Base-by-base conservation (phyloP, 2,113 vertebrate genomes). In the Eurystomus gularis region DNA sequence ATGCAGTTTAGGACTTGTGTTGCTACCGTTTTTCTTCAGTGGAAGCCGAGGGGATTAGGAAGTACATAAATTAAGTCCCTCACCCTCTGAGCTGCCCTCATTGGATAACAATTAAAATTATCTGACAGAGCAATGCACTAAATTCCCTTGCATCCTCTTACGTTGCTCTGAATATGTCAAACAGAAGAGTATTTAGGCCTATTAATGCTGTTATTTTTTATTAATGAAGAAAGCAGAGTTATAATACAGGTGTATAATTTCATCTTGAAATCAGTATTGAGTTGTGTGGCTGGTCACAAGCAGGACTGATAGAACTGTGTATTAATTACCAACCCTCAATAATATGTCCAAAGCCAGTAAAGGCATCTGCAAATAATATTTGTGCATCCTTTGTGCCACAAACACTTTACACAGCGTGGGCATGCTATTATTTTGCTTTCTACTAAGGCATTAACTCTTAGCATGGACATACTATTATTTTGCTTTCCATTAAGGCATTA, bases 81-180 rank as follows among this genome's bases (percentile, higher is more conserved):
- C 76, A 88, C 86, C 89, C 72, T 95, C 87, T 85, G 89, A 94
- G 91, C 84, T 95, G 61, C 88, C 91, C 80, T 95, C 93, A 90
- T 81, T 95, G 93, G 87, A 87, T 96, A 95, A 81, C 83, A 90
- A 88, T 96, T 94, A 95, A 94, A 95, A 85, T 79, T 51, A 92
- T 95, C 81, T 96, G 84, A 72, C 71, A 77, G 62, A 95, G 61
- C 77, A 87, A 69, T 42, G 40, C 58, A 57, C 77, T 81, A 49
- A 95, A 94, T 96, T 96, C 93, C 75, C 84, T 92, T 8, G 8
- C 72, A 94, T 87, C 29, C 77, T 39, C 92, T 95, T 87, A 76
- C 58, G 55, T 93, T 91, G 76, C 62, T 93, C 72, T 88, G 69
- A 92, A 86, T 95, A 54, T 61, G 73, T 94, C 61, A 90, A 93